phyloP scores from a whole-genome alignment of 2,113 vertebrate species.

The Plestiodon gilberti region DNA sequence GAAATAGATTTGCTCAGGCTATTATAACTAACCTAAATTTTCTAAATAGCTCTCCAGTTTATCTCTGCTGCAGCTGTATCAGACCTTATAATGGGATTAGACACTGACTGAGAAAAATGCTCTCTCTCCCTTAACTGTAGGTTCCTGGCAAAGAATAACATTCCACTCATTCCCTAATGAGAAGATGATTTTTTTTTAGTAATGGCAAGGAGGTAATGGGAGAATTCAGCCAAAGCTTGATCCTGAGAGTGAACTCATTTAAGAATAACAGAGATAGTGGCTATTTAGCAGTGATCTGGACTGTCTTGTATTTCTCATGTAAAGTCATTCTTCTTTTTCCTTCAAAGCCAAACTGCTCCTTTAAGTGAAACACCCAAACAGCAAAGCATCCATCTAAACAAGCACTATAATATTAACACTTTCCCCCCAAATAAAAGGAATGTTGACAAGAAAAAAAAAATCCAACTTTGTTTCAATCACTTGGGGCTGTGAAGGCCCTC shows the following conservation, averaged over 20 bases:
- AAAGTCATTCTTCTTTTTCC: not conserved
- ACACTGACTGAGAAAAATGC: conserved; percentile 42
- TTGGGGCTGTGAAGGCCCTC: not conserved
- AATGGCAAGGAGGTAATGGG: conserved; percentile 20
- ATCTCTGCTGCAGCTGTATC: conserved; percentile 69
- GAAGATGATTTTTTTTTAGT: not conserved
- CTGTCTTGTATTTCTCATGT: not conserved
- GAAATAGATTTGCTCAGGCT: conserved; percentile 65
- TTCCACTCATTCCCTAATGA: conserved; percentile 30
- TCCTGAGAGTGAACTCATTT: conserved; percentile 1
- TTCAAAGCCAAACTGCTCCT: not conserved
- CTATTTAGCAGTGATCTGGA: not conserved
- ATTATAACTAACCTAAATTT: conserved; percentile 68
- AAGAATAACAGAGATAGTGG: fast-evolving
- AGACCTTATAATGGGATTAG: conserved; percentile 70
- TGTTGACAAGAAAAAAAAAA: not conserved
- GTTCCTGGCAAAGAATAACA: conserved; percentile 35
- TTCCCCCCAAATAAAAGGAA: not conserved
- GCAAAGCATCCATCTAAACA: not conserved
- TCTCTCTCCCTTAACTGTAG: conserved; percentile 16
- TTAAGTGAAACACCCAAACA: not conserved
- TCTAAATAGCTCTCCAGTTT: conserved; percentile 62
- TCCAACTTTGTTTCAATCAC: not conserved
- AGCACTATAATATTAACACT: not conserved
- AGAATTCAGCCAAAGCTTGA: not conserved